phyloP scores from a whole-genome alignment of 2,797 vertebrate genomes.

The Choloepus didactylus region DNA sequence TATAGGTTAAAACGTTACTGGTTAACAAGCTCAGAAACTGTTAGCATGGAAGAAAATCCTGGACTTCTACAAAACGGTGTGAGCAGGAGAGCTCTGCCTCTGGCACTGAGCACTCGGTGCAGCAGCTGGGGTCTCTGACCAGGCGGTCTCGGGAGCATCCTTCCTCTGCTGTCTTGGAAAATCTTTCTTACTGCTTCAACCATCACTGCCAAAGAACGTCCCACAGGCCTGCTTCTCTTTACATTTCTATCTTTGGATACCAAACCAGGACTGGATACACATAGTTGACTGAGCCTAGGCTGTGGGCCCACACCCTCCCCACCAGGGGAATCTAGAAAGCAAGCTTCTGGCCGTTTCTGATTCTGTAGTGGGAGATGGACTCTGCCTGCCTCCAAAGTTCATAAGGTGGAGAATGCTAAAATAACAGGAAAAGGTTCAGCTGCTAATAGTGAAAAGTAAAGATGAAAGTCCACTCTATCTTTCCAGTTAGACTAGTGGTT shows the following conservation, averaged over 20 bases:
- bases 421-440: background rate
- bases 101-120: background rate
- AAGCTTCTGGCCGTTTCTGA: constrained; percentile 15
- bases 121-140: background rate
- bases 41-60: background rate
- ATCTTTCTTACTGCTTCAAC: background rate
- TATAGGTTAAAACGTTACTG: background rate
- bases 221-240: background rate
- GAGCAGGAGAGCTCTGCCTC: background rate
- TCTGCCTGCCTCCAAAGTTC: background rate
- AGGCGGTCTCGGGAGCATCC: background rate
- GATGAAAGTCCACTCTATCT: background rate
- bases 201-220: background rate
- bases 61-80: background rate
- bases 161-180: background rate
- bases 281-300: background rate
- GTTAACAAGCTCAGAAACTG: background rate
- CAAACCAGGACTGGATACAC: background rate
- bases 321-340: background rate
- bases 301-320: rapidly evolving
- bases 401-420: background rate
- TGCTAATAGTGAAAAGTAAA: background rate
- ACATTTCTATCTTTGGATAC: background rate
- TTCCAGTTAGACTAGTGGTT: background rate
- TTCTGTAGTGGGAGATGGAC: background rate